Percentiles rank a stretch among this genome's conserved stretches.
Evolutionary conservation across 2,888 invertebrate species (phyloP).

Genomic region (Drosophila gaucha): DNA sequence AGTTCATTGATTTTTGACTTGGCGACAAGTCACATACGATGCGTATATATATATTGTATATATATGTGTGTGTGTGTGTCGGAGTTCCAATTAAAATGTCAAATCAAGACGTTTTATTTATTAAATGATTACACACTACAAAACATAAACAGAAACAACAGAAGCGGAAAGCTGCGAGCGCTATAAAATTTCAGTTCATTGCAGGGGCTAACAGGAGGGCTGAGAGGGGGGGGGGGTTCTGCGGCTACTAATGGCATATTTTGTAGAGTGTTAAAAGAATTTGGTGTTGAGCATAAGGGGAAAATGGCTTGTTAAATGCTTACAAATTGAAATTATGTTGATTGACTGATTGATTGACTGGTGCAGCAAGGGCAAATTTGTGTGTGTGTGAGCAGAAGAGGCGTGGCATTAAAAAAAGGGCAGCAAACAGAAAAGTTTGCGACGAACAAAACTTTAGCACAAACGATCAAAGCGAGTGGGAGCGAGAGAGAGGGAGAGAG

Average conservation of each 20-base stretch:
- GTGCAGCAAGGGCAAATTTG: conserved; percentile 7
- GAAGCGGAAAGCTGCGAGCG: conserved; percentile 1
- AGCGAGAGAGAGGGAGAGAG: background rate
- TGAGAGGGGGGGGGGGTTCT: background rate
- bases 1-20: conserved; percentile 76
- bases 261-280: conserved; percentile 41
- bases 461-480: conserved; percentile 19
- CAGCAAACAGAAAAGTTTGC: conserved; percentile 20
- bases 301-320: conserved; percentile 44
- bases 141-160: conserved; percentile 35
- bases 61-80: conserved; percentile 45
- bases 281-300: conserved; percentile 28
- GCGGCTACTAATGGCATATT: conserved; percentile 46
- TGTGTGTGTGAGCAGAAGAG: too few relatives aligned
- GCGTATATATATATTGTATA: background rate
- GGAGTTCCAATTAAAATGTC: conserved; percentile 76
- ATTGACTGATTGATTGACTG: conserved; percentile 38
- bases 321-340: conserved; percentile 50
- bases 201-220: background rate
- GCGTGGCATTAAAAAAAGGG: background rate
- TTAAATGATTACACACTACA: conserved; percentile 67
- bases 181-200: conserved; percentile 15
- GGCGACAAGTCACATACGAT: conserved; percentile 29
- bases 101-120: conserved; percentile 76
- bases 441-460: conserved; percentile 27